Conservation (phyloP, 2,888 invertebrate genomes). For the Acronicta alni region DNA sequence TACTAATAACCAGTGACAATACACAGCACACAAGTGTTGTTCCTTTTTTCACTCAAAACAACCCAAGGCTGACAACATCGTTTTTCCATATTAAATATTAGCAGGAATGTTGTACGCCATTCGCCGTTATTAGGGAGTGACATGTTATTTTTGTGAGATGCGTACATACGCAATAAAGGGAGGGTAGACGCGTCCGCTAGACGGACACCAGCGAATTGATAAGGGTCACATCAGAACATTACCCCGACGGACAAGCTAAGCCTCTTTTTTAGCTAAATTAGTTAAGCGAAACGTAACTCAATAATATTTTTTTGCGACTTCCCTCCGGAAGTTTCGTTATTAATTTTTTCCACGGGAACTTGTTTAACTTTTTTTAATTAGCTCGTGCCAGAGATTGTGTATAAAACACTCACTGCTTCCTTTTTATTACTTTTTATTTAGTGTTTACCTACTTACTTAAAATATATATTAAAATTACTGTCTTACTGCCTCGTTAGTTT, state of each 20-base stretch:
- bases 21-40: no score
- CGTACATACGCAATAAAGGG: slow-evolving; percentile 62
- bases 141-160: slow-evolving; percentile 52
- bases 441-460: not conserved
- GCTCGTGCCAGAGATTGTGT: slow-evolving; percentile 27
- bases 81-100: slow-evolving; percentile 44
- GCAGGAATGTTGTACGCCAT: slow-evolving; percentile 37
- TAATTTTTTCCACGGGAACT: slow-evolving; percentile 34
- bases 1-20: no score
- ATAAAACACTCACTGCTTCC: slow-evolving; percentile 28
- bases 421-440: slow-evolving; percentile 38
- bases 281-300: slow-evolving; percentile 52
- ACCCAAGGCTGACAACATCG: slow-evolving; percentile 27
- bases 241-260: slow-evolving; percentile 58
- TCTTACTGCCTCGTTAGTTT: no score
- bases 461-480: not conserved
- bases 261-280: slow-evolving; percentile 61
- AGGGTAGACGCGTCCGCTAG: slow-evolving; percentile 58
- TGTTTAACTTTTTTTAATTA: slow-evolving; percentile 52
- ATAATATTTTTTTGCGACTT: slow-evolving; percentile 32
- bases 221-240: slow-evolving; percentile 72
- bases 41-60: slow-evolving; percentile 20
- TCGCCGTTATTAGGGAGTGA: slow-evolving; percentile 47
- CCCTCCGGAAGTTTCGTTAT: slow-evolving; percentile 44
- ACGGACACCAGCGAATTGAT: slow-evolving; percentile 71